Conservation (phyloP, 1,140 invertebrate genomes). For the Drosophila melanogaster region DNA sequence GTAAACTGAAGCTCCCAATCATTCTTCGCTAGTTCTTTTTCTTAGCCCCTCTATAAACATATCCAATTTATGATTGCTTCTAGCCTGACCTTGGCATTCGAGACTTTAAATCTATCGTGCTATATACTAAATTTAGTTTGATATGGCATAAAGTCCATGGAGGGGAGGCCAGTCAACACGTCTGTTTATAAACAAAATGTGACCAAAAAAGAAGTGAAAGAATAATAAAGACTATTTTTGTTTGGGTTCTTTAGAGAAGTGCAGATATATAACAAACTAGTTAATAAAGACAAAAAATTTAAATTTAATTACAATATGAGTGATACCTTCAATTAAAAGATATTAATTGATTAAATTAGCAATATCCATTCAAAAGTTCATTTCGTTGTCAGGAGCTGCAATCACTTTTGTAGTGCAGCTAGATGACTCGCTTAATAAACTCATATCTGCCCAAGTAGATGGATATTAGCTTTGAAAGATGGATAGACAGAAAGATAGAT, state of each 20-base stretch:
- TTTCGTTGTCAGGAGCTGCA: not conserved
- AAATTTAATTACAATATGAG: not conserved
- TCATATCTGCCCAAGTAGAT: slow-evolving; percentile 15
- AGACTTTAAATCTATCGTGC: slow-evolving; percentile 47
- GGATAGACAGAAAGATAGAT: slow-evolving; percentile 30
- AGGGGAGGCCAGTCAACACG: slow-evolving; percentile 44
- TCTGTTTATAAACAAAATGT: slow-evolving; percentile 59
- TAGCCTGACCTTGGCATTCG: slow-evolving; percentile 61
- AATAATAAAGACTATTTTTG: slow-evolving; percentile 33
- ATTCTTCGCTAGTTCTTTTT: not conserved
- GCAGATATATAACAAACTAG: not conserved
- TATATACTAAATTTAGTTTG: slow-evolving; percentile 37
- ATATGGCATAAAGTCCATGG: slow-evolving; percentile 23
- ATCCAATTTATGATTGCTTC: slow-evolving; percentile 33
- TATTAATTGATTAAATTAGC: no score
- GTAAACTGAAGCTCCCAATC: not conserved
- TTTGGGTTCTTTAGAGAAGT: not conserved
- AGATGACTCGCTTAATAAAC: slow-evolving; percentile 20
- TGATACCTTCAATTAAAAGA: no score
- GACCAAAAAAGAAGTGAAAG: slow-evolving; percentile 47
- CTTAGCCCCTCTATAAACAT: slow-evolving; percentile 12
- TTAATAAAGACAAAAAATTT: not conserved
- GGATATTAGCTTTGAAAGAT: slow-evolving; percentile 36
- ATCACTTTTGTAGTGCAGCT: slow-evolving; percentile 10
- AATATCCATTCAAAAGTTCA: not conserved